These are phyloP conservation scores for Myotis daubentonii DNA, from an alignment of 2,797 vertebrate species.

Conservation along the genomic window DNA sequence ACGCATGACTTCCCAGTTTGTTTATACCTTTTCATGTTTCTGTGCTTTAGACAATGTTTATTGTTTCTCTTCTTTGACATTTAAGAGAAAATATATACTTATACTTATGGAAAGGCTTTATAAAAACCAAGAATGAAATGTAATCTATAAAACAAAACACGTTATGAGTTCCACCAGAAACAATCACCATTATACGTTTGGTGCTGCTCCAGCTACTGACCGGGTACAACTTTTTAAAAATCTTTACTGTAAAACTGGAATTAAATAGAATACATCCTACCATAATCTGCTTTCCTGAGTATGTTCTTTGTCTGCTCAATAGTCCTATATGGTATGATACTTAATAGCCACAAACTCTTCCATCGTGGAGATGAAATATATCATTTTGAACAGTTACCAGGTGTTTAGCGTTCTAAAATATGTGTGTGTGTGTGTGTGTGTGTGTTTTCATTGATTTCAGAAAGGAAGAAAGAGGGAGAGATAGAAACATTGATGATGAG, in stretches of 20 bases:
- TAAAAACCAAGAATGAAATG: constrained; percentile 47
- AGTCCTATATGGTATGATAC: background rate
- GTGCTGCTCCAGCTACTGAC: background rate
- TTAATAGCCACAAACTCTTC: background rate
- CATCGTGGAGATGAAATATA: background rate
- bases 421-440: too few species aligned
- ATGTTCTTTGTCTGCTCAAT: background rate
- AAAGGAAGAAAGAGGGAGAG: too few species aligned
- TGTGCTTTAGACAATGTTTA: constrained; percentile 47
- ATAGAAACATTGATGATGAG: too few species aligned
- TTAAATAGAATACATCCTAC: background rate
- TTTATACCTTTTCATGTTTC: background rate
- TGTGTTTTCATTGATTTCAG: too few species aligned
- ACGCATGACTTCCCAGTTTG: constrained; percentile 17
- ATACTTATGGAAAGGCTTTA: constrained; percentile 10
- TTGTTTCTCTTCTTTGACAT: constrained; percentile 50
- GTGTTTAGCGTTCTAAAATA: background rate
- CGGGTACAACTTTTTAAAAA: background rate
- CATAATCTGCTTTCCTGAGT: background rate
- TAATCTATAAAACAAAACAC: constrained; percentile 40
- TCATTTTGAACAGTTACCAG: background rate
- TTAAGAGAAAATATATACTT: constrained; percentile 59
- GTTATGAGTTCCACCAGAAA: constrained; percentile 23
- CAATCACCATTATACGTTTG: background rate
- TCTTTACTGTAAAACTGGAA: background rate